phyloP scores from a whole-genome alignment of 2,888 invertebrate species.

The Bombylius major region DNA sequence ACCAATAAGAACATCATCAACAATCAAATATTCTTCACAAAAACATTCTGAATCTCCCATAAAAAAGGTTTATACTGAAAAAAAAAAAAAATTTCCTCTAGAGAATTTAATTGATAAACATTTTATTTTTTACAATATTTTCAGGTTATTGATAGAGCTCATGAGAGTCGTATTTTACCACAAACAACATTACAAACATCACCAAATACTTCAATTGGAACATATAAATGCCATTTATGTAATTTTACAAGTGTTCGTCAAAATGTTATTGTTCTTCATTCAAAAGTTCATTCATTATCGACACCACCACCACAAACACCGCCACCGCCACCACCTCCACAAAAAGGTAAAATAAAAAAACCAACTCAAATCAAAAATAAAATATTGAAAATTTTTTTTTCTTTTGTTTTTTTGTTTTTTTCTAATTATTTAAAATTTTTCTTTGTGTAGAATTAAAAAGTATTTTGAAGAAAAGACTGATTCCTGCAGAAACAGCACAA shows the following conservation, averaged over 20 bases:
- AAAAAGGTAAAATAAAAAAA: neutral
- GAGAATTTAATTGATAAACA: neutral
- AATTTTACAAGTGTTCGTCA: conserved; percentile 53
- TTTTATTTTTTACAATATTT: neutral
- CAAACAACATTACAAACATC: neutral
- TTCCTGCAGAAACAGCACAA: conserved; percentile 13
- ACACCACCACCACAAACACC: conserved; percentile 10
- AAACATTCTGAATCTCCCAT: no score
- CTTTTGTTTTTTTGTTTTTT: no score
- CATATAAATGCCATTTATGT: conserved; percentile 51
- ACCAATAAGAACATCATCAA: conserved; percentile 3
- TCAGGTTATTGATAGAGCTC: neutral
- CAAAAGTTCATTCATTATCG: conserved; percentile 48
- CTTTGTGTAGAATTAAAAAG: neutral
- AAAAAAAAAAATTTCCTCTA: neutral
- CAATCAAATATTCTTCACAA: neutral
- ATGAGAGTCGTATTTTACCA: neutral
- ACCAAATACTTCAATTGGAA: conserved; percentile 20
- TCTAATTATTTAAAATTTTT: no score
- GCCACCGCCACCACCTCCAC: conserved; percentile 9
- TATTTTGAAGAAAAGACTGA: neutral
- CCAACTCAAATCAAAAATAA: neutral
- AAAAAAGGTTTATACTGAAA: no score
- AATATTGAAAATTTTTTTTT: neutral
- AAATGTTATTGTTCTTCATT: conserved; percentile 61